Conservation (phyloP, 64 coral and sea anemone species). For the Stichodactyla mertensii region DNA sequence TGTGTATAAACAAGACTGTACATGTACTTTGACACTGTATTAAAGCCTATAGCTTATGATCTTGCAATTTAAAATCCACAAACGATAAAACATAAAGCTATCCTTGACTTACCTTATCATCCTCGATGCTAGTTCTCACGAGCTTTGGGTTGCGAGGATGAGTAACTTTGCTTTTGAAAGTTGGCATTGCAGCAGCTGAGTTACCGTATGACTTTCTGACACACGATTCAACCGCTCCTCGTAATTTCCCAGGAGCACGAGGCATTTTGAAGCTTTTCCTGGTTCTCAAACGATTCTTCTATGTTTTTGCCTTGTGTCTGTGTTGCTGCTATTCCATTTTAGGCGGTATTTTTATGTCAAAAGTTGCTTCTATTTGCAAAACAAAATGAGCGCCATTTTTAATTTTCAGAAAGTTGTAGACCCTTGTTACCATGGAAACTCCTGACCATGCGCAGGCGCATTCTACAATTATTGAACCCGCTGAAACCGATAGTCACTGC, state of each 20-base stretch:
- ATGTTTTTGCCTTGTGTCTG: not conserved
- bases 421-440: not conserved
- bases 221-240: conserved; percentile 75
- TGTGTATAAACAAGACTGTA: no score
- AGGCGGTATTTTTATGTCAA: not conserved
- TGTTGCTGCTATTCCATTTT: not conserved
- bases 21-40: no score
- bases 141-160: conserved; percentile 93
- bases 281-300: not conserved
- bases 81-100: not conserved
- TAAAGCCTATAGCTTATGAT: no score
- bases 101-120: conserved; percentile 68
- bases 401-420: conserved; percentile 11
- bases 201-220: conserved; percentile 65
- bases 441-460: not conserved
- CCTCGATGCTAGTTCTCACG: conserved; percentile 73
- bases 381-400: conserved; percentile 23
- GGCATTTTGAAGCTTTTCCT: conserved; percentile 47
- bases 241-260: conserved; percentile 49
- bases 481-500: not conserved
- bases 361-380: not conserved
- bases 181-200: conserved; percentile 33
- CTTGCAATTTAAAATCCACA: no score
- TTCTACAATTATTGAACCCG: not conserved
- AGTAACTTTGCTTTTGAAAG: conserved; percentile 81